A percentile compares a stretch with the other conserved stretches of the same genome.
These are phyloP conservation scores for Drosophila pegasa DNA, from an alignment of 2,888 invertebrate genomes.

Conservation along the genomic window DNA sequence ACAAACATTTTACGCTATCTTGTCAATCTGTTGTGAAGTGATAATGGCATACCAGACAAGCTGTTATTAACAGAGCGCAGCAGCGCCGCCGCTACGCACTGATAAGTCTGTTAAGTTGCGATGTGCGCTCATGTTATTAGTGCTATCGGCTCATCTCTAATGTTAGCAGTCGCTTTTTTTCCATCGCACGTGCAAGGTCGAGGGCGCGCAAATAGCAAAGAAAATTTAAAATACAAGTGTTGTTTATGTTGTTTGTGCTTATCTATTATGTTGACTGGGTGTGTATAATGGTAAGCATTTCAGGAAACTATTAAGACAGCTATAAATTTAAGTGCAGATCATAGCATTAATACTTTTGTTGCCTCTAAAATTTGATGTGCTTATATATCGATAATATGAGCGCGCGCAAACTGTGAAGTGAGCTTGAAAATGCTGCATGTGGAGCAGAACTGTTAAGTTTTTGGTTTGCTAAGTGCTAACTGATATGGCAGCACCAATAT, in stretches of 20 bases:
- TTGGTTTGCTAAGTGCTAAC: neutral
- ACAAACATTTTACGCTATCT: constrained; percentile 12
- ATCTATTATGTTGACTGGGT: no score
- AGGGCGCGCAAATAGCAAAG: neutral
- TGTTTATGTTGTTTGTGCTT: no score
- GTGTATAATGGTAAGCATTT: neutral
- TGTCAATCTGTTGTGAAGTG: constrained; percentile 10
- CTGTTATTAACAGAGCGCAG: constrained; percentile 16
- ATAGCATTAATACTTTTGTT: neutral
- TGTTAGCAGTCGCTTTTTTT: neutral
- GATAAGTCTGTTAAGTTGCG: neutral
- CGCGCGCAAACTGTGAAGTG: neutral
- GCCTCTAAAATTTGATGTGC: neutral
- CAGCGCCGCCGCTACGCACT: neutral
- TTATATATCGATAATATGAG: neutral
- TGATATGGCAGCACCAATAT: constrained; percentile 25
- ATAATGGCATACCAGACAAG: neutral
- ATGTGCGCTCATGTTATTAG: neutral
- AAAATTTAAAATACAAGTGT: neutral
- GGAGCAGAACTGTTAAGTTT: constrained; percentile 15
- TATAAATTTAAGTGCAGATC: neutral
- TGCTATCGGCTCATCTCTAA: constrained; percentile 1
- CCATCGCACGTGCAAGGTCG: neutral
- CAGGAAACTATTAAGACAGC: neutral
- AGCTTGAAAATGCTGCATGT: neutral